These are phyloP conservation scores for Solea solea DNA, from an alignment of 2,113 vertebrate genomes.

Conservation along the genomic window DNA sequence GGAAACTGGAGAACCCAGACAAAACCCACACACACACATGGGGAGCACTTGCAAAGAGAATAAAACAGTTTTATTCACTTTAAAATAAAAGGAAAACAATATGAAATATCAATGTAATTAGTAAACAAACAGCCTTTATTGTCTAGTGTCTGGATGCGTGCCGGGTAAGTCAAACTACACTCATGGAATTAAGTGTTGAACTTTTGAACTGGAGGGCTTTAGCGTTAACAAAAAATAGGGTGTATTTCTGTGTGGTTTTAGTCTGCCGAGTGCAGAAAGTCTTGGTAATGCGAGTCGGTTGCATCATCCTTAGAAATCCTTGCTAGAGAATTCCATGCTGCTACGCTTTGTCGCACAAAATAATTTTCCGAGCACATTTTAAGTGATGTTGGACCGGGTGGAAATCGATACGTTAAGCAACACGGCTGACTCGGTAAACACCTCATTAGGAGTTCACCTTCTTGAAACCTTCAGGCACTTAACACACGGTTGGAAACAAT, in stretches of 20 bases:
- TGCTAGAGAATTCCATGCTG: not conserved
- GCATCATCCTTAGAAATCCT: slow-evolving; percentile 9
- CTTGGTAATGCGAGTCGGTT: not conserved
- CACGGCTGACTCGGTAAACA: slow-evolving; percentile 59
- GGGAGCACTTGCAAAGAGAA: too few species aligned
- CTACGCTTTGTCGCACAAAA: slow-evolving; percentile 30
- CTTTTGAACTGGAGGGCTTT: slow-evolving; percentile 1
- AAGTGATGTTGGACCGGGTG: slow-evolving; percentile 40
- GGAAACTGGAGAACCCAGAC: too few species aligned
- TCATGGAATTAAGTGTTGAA: not conserved
- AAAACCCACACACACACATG: too few species aligned
- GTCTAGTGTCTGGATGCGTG: not conserved
- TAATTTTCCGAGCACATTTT: slow-evolving; percentile 42
- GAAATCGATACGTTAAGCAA: slow-evolving; percentile 60
- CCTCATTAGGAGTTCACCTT: slow-evolving; percentile 65
- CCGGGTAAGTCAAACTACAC: not conserved
- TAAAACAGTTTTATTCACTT: too few species aligned
- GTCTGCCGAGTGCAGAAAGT: not conserved
- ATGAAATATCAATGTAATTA: not conserved
- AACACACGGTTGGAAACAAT: slow-evolving; percentile 29
- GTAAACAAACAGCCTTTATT: not conserved
- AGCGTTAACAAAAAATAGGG: not conserved
- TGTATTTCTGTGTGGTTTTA: slow-evolving; percentile 1
- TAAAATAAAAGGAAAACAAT: not conserved
- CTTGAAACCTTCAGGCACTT: slow-evolving; percentile 49